phyloP scores from a whole-genome alignment of 2,888 invertebrate genomes.

The Agriopis aurantiaria region DNA sequence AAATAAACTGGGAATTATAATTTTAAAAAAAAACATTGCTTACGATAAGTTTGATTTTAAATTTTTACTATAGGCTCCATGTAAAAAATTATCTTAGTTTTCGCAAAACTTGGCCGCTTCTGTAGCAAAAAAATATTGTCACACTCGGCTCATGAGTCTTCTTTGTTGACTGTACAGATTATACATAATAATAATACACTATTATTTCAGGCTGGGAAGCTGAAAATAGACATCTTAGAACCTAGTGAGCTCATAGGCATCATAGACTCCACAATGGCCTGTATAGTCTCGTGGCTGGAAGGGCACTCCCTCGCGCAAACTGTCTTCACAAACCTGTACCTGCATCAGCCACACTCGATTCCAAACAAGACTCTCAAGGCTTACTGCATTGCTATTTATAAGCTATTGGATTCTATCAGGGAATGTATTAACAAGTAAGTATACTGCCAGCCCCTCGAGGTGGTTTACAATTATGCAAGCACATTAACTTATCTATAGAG shows the following conservation, averaged over 20 bases:
- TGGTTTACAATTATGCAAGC: too few species aligned
- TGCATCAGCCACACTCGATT: conserved; percentile 95
- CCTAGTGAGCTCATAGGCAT: conserved; percentile 95
- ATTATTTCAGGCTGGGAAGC: conserved; percentile 88
- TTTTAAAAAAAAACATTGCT: too few species aligned
- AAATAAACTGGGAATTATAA: too few species aligned
- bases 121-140: too few species aligned
- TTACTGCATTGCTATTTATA: conserved; percentile 95
- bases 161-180: too few species aligned
- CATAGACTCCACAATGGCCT: conserved; percentile 97
- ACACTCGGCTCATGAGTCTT: too few species aligned
- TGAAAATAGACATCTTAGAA: conserved; percentile 92
- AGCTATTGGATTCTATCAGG: conserved; percentile 95
- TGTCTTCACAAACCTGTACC: conserved; percentile 97
- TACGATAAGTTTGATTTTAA: too few species aligned
- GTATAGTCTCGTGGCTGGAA: conserved; percentile 98
- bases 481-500: too few species aligned
- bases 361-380: conserved; percentile 93
- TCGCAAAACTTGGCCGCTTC: too few species aligned
- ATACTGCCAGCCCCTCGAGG: neutral
- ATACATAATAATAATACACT: too few species aligned
- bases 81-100: too few species aligned
- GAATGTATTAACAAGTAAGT: conserved; percentile 94
- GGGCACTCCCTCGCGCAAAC: conserved; percentile 98
- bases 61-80: too few species aligned